phyloP scores from a whole-genome alignment of 2,113 vertebrate genomes.

The Cephalopterus ornatus region DNA sequence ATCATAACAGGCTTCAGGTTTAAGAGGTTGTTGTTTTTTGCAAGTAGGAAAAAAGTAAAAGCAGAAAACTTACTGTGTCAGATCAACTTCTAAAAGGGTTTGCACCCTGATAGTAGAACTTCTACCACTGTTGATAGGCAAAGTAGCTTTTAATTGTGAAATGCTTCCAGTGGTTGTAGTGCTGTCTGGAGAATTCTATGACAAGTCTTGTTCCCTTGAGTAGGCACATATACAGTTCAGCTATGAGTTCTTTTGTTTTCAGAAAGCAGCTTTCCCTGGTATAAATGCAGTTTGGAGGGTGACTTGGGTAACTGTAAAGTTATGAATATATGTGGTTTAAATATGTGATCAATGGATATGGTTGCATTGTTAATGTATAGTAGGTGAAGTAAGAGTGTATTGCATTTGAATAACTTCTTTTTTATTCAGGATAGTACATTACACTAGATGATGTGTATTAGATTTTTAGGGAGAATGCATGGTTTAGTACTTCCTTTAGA shows the following conservation, averaged over 20 bases:
- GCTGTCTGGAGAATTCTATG: background rate
- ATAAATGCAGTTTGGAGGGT: background rate
- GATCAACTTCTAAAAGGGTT: background rate
- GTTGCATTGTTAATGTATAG: background rate
- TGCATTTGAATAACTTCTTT: background rate
- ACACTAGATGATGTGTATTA: background rate
- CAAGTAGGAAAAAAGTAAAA: background rate
- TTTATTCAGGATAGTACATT: background rate
- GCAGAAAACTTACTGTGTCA: background rate
- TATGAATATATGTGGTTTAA: background rate
- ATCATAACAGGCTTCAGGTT: background rate
- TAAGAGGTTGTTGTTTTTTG: background rate
- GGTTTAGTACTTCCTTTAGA: background rate
- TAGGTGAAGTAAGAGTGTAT: background rate
- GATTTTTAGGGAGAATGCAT: background rate
- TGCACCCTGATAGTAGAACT: background rate
- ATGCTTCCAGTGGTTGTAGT: background rate
- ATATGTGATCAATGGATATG: background rate
- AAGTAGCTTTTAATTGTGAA: background rate
- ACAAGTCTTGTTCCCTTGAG: background rate
- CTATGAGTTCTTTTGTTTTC: background rate
- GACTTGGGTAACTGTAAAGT: background rate
- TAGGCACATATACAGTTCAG: background rate
- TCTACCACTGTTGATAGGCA: background rate
- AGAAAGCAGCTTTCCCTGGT: background rate